Evolutionary conservation across 1,140 invertebrate genomes (phyloP).

Genomic region (Saccostrea glomerata): DNA sequence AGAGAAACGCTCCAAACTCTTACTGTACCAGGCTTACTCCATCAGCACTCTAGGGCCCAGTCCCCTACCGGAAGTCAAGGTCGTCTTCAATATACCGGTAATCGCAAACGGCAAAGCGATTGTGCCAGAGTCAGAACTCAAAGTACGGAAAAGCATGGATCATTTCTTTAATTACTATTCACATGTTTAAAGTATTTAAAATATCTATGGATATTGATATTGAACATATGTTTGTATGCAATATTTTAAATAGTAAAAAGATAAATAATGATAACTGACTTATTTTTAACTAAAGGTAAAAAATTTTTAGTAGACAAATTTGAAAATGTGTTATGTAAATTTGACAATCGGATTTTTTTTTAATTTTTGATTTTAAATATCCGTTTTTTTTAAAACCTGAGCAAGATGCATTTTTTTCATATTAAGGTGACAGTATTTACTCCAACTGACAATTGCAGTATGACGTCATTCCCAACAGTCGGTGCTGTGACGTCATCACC

Average conservation of each 20-base stretch:
- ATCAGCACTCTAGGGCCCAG: not conserved
- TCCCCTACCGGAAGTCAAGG: not conserved
- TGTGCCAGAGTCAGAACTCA: not conserved
- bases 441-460: not conserved
- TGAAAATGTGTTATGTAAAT: no score
- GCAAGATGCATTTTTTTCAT: not conserved
- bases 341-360: no score
- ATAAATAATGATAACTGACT: no score
- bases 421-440: not conserved
- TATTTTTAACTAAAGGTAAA: no score
- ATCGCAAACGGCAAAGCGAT: not conserved
- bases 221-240: no score
- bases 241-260: no score
- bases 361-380: no score
- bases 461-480: not conserved
- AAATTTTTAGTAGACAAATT: no score
- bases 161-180: no score
- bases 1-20: not conserved
- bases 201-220: no score
- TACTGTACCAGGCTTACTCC: not conserved
- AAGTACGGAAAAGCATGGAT: not conserved
- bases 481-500: slow-evolving; percentile 8
- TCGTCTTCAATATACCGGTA: not conserved
- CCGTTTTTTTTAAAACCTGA: no score
- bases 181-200: no score